Conservation (phyloP, 1,140 invertebrate genomes). For the Ceratosolen solmsi region DNA sequence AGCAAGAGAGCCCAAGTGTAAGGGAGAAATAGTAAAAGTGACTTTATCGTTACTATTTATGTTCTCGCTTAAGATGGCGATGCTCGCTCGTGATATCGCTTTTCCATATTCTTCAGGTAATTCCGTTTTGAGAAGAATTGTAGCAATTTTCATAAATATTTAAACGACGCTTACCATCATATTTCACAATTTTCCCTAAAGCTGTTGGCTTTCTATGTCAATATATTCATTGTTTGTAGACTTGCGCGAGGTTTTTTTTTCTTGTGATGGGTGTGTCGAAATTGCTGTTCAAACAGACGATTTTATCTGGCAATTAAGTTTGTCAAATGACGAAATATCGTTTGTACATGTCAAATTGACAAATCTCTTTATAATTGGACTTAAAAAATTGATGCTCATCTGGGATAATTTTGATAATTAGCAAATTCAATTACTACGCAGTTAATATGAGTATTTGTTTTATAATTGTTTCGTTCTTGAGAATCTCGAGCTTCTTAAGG, state of each 20-base stretch:
- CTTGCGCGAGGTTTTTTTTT: not conserved
- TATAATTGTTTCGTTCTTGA: too few species aligned
- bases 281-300: not conserved
- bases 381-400: not conserved
- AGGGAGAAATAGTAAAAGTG: not conserved
- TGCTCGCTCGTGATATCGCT: constrained; percentile 8
- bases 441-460: too few species aligned
- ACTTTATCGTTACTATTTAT: constrained; percentile 38
- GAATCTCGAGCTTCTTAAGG: too few species aligned
- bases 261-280: not conserved
- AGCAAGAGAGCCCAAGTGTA: not conserved
- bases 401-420: not conserved
- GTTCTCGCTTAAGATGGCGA: not conserved
- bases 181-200: not conserved
- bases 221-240: not conserved
- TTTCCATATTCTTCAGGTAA: not conserved
- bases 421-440: not conserved
- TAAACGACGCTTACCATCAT: not conserved
- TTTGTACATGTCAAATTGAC: not conserved
- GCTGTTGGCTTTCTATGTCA: not conserved
- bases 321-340: not conserved
- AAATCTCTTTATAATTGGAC: not conserved
- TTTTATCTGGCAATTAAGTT: constrained; percentile 19
- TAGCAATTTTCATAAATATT: constrained; percentile 5
- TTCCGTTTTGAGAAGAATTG: not conserved